Evolutionary conservation across 1,140 invertebrate species (phyloP).

Genomic region (Homarus americanus): DNA sequence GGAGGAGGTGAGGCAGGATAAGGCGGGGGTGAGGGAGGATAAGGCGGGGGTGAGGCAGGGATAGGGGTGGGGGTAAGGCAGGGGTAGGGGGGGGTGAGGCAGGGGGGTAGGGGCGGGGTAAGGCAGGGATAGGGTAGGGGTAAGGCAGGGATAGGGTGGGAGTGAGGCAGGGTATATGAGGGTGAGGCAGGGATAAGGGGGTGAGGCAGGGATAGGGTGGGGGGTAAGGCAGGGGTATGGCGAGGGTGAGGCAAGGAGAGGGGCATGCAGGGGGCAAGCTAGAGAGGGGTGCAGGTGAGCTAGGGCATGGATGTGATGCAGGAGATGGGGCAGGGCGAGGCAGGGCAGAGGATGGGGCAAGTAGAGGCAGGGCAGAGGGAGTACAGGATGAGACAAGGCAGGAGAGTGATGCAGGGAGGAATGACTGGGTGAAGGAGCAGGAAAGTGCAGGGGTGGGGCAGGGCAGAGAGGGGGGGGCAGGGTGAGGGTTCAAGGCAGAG

Average conservation of each 20-base stretch:
- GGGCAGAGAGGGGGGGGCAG: background rate
- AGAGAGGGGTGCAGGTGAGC: background rate
- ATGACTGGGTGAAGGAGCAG: background rate
- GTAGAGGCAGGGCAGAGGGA: background rate
- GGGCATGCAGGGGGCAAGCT: background rate
- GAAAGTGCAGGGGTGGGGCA: background rate
- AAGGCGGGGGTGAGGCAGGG: background rate
- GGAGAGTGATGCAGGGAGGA: background rate
- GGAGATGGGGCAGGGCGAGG: background rate
- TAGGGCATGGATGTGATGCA: background rate
- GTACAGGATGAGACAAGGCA: background rate
- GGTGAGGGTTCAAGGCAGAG: background rate
- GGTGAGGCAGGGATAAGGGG: background rate
- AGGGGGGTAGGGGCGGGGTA: background rate
- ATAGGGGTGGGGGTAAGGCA: background rate
- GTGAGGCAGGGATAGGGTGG: background rate
- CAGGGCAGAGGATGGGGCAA: background rate
- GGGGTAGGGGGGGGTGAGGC: background rate
- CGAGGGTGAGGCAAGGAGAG: background rate
- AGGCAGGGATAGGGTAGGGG: constrained; percentile 4
- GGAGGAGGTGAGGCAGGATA: background rate
- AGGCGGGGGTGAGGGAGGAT: background rate
- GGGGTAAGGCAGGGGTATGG: background rate
- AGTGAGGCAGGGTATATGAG: background rate
- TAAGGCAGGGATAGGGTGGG: too few relatives aligned